phyloP scores from a whole-genome alignment of 2,113 vertebrate genomes.

The Calypte anna region DNA sequence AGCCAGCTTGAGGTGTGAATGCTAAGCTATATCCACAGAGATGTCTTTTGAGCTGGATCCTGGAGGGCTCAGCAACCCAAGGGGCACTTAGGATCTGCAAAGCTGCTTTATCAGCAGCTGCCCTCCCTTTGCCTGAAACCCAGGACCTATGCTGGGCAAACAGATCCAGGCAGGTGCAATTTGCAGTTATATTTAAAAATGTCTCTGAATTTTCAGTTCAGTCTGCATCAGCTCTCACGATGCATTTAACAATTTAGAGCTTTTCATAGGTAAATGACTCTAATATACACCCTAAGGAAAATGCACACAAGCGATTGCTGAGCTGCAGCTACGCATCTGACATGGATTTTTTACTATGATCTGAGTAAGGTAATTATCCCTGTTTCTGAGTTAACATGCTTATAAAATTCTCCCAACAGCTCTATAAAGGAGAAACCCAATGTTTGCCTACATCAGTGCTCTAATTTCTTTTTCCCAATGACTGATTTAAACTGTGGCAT shows the following conservation, averaged over 20 bases:
- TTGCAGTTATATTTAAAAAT: neutral
- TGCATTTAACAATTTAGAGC: neutral
- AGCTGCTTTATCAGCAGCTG: neutral
- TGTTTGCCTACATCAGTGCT: neutral
- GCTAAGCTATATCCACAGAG: neutral
- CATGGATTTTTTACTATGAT: neutral
- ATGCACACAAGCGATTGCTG: neutral
- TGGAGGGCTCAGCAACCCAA: neutral
- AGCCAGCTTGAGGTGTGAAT: conserved; percentile 24
- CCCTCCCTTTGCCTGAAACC: neutral
- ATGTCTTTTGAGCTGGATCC: neutral
- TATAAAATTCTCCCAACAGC: neutral
- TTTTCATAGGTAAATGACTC: neutral
- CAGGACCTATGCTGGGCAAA: neutral
- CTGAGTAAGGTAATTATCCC: neutral
- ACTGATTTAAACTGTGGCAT: neutral
- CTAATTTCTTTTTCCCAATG: neutral
- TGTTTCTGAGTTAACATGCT: neutral
- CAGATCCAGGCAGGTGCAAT: neutral
- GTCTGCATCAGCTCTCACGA: neutral
- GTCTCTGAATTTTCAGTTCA: neutral
- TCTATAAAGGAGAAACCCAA: neutral
- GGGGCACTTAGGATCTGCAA: neutral
- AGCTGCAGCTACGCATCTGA: neutral
- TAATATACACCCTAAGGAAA: neutral